Percentiles rank a stretch among this genome's conserved stretches.
Evolutionary conservation across 1,140 invertebrate genomes (phyloP).

Genomic region (Nymphalis io): DNA sequence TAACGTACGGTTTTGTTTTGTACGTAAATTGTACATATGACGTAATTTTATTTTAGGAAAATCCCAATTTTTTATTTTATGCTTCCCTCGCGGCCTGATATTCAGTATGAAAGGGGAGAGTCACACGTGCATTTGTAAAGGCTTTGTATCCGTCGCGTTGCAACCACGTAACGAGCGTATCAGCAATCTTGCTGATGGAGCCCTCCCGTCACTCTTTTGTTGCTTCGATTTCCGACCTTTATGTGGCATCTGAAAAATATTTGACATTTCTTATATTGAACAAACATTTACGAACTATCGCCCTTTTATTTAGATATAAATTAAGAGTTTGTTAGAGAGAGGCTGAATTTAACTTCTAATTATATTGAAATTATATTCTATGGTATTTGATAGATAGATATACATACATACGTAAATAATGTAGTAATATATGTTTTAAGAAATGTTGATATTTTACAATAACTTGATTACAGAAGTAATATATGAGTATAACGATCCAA

Average conservation of each 20-base stretch:
- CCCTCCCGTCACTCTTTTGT: conserved; percentile 28
- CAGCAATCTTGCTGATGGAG: conserved; percentile 52
- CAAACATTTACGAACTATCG: not conserved
- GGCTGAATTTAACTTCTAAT: too few relatives aligned
- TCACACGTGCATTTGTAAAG: conserved; percentile 42
- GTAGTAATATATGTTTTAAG: too few relatives aligned
- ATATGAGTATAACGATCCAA: too few relatives aligned
- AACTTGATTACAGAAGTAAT: too few relatives aligned
- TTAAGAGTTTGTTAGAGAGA: too few relatives aligned
- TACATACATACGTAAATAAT: too few relatives aligned
- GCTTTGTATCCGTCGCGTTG: conserved; percentile 42
- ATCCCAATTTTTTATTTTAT: conserved; percentile 5
- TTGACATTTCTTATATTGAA: conserved; percentile 6
- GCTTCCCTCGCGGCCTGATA: conserved; percentile 8
- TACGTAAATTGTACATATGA: too few relatives aligned
- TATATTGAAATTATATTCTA: too few relatives aligned
- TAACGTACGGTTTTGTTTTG: too few relatives aligned
- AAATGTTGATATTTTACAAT: too few relatives aligned
- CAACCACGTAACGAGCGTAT: conserved; percentile 46
- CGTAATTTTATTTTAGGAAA: not conserved
- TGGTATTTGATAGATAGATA: too few relatives aligned
- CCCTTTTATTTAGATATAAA: not conserved
- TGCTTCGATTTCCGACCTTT: conserved; percentile 19
- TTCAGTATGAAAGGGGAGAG: conserved; percentile 51
- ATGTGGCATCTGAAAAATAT: conserved; percentile 1